phyloP scores from a whole-genome alignment of 1,140 invertebrate species.

The Drosophila repleta region DNA sequence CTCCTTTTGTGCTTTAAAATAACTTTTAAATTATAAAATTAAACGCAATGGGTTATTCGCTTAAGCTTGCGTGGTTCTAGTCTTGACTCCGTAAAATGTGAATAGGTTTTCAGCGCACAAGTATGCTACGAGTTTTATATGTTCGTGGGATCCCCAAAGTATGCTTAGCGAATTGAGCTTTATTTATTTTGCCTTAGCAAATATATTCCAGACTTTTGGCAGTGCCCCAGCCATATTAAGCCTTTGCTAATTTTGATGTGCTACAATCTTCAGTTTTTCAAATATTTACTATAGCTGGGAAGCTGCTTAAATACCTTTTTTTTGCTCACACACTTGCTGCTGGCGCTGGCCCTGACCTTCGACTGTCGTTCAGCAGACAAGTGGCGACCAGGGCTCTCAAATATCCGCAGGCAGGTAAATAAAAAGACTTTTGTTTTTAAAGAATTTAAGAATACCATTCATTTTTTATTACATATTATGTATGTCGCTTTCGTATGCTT shows the following conservation, averaged over 20 bases:
- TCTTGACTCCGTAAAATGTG: too few relatives aligned
- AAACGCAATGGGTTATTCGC: too few relatives aligned
- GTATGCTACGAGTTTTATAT: slow-evolving; percentile 34
- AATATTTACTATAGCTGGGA: background rate
- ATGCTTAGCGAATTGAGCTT: slow-evolving; percentile 27
- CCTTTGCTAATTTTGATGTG: background rate
- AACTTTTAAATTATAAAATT: too few relatives aligned
- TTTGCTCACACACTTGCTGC: slow-evolving; percentile 4
- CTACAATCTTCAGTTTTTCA: background rate
- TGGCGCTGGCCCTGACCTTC: slow-evolving; percentile 20
- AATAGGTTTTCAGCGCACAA: slow-evolving; percentile 33
- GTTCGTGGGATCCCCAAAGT: slow-evolving; percentile 13
- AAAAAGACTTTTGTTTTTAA: slow-evolving; percentile 56
- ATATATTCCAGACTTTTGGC: slow-evolving; percentile 12
- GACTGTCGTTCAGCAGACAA: background rate
- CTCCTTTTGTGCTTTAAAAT: too few relatives aligned
- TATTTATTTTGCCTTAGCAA: slow-evolving; percentile 12
- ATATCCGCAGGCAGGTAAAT: slow-evolving; percentile 16
- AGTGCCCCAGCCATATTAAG: slow-evolving; percentile 2
- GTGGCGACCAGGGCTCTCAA: slow-evolving; percentile 7
- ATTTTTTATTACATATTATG: slow-evolving; percentile 74
- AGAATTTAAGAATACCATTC: slow-evolving; percentile 81
- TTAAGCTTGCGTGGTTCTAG: too few relatives aligned
- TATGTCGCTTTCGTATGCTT: slow-evolving; percentile 39
- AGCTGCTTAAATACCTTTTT: background rate